Percentiles rank a stretch among this genome's conserved stretches.
Evolutionary conservation across 2,113 vertebrate genomes (phyloP).

Genomic region (Actenoides lindsayi): DNA sequence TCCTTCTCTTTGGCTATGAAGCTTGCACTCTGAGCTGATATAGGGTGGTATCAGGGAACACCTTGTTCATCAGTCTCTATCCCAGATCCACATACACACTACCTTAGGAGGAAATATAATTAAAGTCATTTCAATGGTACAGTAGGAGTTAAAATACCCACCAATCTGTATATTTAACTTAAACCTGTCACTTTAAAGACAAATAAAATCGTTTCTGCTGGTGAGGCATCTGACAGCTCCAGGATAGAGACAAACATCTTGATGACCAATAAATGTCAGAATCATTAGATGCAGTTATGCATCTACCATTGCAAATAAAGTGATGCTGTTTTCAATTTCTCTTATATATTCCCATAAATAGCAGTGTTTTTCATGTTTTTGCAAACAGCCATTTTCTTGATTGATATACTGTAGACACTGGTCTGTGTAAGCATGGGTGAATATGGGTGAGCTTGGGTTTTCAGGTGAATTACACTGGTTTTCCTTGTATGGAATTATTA

Average conservation of each 20-base stretch:
- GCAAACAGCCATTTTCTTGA: neutral
- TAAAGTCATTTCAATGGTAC: neutral
- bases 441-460: constrained; percentile 37
- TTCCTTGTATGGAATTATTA: neutral
- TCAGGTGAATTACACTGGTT: constrained; percentile 12
- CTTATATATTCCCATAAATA: constrained; percentile 21
- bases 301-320: neutral
- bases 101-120: neutral
- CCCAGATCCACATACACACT: neutral
- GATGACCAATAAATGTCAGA: constrained; percentile 18
- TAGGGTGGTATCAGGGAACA: accelerated
- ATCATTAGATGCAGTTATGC: neutral
- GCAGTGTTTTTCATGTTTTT: neutral
- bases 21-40: neutral
- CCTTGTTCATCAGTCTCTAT: neutral
- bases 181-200: neutral
- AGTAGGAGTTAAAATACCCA: neutral
- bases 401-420: neutral
- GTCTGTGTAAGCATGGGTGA: neutral
- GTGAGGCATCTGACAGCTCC: neutral
- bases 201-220: neutral
- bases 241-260: neutral
- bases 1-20: neutral
- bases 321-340: constrained; percentile 19
- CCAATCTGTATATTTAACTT: neutral